Evolutionary conservation across 2,797 vertebrate genomes (phyloP).

Genomic region (Notamacropus eugenii): DNA sequence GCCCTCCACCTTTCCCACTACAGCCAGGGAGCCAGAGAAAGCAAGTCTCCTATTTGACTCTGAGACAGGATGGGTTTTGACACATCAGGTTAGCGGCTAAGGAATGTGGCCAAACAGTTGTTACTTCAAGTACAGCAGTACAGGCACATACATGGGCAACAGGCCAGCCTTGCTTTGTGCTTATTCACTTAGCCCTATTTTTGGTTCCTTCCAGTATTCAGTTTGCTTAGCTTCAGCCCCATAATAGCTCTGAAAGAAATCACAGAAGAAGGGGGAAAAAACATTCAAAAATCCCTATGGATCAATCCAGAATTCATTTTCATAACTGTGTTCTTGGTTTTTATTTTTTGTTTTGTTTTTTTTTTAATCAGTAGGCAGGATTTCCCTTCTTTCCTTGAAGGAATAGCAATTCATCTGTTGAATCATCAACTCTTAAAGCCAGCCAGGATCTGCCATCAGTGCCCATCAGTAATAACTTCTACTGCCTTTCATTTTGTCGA

Average conservation of each 20-base stretch:
- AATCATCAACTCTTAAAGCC: background rate
- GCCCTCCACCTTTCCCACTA: background rate
- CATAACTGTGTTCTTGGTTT: fast-evolving
- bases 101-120: background rate
- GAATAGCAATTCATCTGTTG: background rate
- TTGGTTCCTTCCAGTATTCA: background rate
- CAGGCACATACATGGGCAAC: background rate
- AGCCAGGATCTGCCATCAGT: background rate
- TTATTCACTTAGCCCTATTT: background rate
- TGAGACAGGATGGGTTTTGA: background rate
- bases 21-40: background rate
- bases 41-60: background rate
- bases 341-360: background rate
- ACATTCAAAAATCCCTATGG: fast-evolving
- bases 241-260: background rate
- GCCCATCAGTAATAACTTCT: background rate
- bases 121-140: background rate
- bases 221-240: background rate
- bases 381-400: background rate
- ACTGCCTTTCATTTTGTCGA: background rate
- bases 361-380: background rate
- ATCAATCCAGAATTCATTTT: background rate
- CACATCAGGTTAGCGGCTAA: background rate
- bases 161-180: fast-evolving
- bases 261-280: background rate